Evolutionary conservation across 2,888 invertebrate genomes (phyloP).

Genomic region (Cantharis rufa): DNA sequence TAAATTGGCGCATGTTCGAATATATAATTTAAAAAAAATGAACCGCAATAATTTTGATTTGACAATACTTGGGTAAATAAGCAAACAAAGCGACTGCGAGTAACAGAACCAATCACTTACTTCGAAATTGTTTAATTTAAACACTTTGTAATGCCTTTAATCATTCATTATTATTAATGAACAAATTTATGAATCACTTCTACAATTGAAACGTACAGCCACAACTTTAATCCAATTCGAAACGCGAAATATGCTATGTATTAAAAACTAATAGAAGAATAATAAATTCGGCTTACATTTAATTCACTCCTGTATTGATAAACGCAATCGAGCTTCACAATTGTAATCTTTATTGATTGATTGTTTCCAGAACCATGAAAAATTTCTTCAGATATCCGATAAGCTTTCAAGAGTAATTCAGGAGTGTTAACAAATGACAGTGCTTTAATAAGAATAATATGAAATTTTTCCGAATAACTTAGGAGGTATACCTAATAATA

Average conservation of each 20-base stretch:
- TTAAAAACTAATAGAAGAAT: conserved; percentile 9
- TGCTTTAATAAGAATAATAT: background rate
- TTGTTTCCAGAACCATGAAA: conserved; percentile 27
- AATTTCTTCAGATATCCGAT: conserved; percentile 26
- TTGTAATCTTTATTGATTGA: conserved; percentile 29
- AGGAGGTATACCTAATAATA: background rate
- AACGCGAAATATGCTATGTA: conserved; percentile 10
- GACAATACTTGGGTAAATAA: background rate
- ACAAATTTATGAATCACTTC: background rate
- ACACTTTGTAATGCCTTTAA: background rate
- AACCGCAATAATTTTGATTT: background rate
- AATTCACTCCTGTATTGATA: conserved; percentile 24
- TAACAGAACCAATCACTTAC: background rate
- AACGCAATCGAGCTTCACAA: conserved; percentile 14
- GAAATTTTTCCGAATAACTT: background rate
- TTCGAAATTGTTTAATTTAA: background rate
- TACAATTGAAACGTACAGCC: background rate
- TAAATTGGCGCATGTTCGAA: background rate
- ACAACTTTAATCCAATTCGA: conserved; percentile 17
- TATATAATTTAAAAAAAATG: background rate
- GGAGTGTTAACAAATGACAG: conserved; percentile 37
- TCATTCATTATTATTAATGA: background rate
- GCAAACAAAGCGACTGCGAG: background rate
- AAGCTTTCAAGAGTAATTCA: conserved; percentile 26
- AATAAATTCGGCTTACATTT: conserved; percentile 29